phyloP scores from a whole-genome alignment of 92 coral and sea anemone genomes.

The Palythoa heliodiscus region DNA sequence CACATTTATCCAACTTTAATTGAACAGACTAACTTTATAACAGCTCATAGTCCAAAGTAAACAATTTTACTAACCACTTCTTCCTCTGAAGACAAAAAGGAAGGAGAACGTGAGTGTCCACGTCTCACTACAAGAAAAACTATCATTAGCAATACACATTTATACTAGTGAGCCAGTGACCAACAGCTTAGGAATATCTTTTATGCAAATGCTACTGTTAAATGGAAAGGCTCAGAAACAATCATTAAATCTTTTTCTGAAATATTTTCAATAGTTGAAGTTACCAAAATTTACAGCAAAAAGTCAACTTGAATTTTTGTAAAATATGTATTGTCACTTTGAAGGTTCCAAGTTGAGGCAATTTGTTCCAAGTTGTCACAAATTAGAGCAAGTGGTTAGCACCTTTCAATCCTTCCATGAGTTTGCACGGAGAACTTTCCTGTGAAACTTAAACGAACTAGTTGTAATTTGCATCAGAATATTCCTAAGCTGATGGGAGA shows the following conservation, averaged over 20 bases:
- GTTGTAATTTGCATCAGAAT: neutral
- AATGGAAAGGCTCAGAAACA: neutral
- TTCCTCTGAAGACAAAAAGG: conserved; percentile 81
- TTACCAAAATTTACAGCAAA: too few species aligned
- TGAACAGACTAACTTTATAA: neutral
- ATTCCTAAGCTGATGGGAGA: neutral
- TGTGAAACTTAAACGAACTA: too few species aligned
- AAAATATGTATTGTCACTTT: too few species aligned
- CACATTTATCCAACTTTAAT: neutral
- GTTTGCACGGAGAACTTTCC: neutral
- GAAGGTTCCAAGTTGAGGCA: too few species aligned
- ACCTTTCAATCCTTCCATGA: neutral
- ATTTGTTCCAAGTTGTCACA: too few species aligned
- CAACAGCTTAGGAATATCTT: neutral
- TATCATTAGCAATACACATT: conserved; percentile 14
- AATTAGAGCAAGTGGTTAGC: too few species aligned
- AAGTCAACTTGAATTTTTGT: too few species aligned
- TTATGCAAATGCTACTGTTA: neutral
- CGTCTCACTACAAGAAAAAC: conserved; percentile 66
- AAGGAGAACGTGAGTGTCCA: conserved; percentile 84
- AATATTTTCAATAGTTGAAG: too few species aligned
- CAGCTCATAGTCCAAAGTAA: neutral
- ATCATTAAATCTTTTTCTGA: too few species aligned
- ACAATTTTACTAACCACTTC: conserved; percentile 79
- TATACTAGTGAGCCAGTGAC: neutral